These are phyloP conservation scores for Callinectes sapidus DNA, from an alignment of 2,888 invertebrate genomes.

Conservation along the genomic window DNA sequence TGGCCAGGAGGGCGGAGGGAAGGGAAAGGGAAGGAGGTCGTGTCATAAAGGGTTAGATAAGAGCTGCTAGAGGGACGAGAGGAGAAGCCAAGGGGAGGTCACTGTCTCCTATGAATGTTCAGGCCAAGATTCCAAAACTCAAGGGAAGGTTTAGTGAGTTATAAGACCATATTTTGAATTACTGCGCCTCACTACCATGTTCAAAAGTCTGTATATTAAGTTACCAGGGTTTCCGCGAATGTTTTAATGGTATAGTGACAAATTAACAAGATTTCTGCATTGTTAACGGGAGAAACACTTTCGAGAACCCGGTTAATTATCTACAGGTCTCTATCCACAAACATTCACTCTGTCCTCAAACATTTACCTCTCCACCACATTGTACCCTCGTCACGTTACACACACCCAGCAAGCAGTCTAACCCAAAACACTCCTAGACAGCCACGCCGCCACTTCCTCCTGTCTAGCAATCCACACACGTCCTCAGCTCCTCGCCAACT, in stretches of 20 bases:
- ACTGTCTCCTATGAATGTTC: neutral
- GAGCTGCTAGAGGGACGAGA: conserved; percentile 4
- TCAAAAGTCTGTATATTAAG: too few relatives aligned
- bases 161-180: neutral
- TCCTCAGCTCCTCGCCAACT: neutral
- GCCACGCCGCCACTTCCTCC: too few relatives aligned
- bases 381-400: neutral
- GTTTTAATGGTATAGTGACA: neutral
- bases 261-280: too few relatives aligned
- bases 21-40: conserved; percentile 7
- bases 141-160: neutral
- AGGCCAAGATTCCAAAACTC: neutral
- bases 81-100: neutral
- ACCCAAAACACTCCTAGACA: too few relatives aligned
- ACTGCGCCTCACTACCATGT: too few relatives aligned
- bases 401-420: too few relatives aligned
- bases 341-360: neutral
- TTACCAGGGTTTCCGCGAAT: too few relatives aligned
- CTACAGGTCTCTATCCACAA: neutral
- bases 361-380: neutral
- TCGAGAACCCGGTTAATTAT: too few relatives aligned
- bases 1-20: neutral
- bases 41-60: conserved; percentile 34
- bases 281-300: too few relatives aligned
- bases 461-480: neutral